Conservation (phyloP, 2,797 vertebrate species). For the Coluber constrictor region DNA sequence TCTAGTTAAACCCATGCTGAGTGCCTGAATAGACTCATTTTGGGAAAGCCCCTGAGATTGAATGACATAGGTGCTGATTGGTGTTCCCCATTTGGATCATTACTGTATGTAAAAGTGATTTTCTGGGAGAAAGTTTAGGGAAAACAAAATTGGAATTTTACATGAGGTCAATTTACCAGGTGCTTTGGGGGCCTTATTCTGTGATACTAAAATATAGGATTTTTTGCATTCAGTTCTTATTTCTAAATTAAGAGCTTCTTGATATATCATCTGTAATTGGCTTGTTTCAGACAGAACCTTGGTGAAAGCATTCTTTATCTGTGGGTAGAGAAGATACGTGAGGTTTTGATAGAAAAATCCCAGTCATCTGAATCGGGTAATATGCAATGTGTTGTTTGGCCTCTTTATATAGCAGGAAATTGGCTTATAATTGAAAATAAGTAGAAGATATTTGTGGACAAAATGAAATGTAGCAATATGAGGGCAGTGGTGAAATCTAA, state of each 20-base stretch:
- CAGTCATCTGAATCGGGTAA: constrained; percentile 82
- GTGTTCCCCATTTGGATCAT: neutral
- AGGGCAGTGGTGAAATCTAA: no score
- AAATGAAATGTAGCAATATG: neutral
- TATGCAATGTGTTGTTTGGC: neutral
- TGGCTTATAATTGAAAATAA: neutral
- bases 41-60: neutral
- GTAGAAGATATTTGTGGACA: neutral
- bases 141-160: neutral
- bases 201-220: neutral
- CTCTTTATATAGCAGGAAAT: neutral
- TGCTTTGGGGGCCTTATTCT: neutral
- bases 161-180: neutral
- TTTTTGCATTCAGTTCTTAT: neutral
- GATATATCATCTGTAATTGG: constrained; percentile 45
- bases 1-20: neutral
- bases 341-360: constrained; percentile 85
- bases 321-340: constrained; percentile 93
- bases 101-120: neutral
- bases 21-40: neutral
- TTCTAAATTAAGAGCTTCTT: neutral
- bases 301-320: constrained; percentile 94
- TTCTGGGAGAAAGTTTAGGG: neutral
- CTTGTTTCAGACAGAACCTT: constrained; percentile 80
- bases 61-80: neutral